These are phyloP conservation scores for Archips xylosteana DNA, from an alignment of 2,888 invertebrate species.

Conservation along the genomic window DNA sequence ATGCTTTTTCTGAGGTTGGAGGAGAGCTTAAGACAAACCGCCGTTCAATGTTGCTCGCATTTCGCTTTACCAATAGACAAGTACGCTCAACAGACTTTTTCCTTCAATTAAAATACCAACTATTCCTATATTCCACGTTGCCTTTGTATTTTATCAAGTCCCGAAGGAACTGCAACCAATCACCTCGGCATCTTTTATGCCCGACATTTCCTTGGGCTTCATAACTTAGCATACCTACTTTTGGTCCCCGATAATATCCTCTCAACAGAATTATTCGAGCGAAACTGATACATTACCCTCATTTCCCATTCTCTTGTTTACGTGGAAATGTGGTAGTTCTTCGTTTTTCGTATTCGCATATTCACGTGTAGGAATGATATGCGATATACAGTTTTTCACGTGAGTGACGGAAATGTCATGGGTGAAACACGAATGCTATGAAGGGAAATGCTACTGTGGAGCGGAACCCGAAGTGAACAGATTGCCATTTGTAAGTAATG, in stretches of 20 bases:
- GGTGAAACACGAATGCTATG: neutral
- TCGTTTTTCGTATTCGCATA: conserved; percentile 1
- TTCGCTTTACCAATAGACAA: neutral
- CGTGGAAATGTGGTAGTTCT: conserved; percentile 29
- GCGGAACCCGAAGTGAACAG: neutral
- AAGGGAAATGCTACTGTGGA: neutral
- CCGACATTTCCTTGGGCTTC: conserved; percentile 5
- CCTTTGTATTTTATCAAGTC: conserved; percentile 1
- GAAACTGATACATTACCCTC: conserved; percentile 42
- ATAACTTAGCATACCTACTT: conserved; percentile 25
- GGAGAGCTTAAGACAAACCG: neutral
- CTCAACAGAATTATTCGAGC: conserved; percentile 33
- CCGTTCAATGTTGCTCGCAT: neutral
- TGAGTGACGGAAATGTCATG: neutral
- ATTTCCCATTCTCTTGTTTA: conserved; percentile 42
- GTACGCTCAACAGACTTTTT: neutral
- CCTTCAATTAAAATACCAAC: neutral
- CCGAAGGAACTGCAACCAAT: conserved; percentile 3
- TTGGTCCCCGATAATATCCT: conserved; percentile 23
- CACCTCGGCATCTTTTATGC: conserved; percentile 7
- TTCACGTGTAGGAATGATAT: neutral
- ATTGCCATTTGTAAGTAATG: neutral
- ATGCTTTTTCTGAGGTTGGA: too few species aligned
- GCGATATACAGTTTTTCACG: neutral
- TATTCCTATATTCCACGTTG: neutral